phyloP scores from a whole-genome alignment of 2,888 invertebrate genomes.

The Drosophila seclusa region DNA sequence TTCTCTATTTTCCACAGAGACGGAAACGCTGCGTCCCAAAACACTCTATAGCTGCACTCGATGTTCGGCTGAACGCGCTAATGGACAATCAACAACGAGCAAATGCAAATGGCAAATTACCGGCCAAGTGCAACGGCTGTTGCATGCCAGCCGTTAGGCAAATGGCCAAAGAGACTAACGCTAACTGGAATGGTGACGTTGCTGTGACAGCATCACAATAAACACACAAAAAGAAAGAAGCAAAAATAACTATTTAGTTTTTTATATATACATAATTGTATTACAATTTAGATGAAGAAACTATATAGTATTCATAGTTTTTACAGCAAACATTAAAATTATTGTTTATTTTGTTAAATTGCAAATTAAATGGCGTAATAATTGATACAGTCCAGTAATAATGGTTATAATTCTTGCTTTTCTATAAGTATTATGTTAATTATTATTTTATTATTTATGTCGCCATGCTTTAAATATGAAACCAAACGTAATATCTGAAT shows the following conservation, averaged over 20 bases:
- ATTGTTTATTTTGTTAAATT: neutral
- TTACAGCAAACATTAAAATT: neutral
- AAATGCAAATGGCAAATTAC: constrained; percentile 64
- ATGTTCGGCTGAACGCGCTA: constrained; percentile 55
- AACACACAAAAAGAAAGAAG: neutral
- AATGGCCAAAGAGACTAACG: constrained; percentile 14
- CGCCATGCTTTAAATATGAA: neutral
- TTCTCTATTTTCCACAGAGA: constrained; percentile 6
- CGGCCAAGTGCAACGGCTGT: constrained; percentile 49
- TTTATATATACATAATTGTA: neutral
- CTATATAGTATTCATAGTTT: neutral
- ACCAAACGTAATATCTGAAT: neutral
- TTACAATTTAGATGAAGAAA: neutral
- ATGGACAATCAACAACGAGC: constrained; percentile 68
- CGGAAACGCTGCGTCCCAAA: constrained; percentile 17
- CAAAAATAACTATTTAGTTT: neutral
- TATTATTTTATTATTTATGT: too few relatives aligned
- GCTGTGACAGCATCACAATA: constrained; percentile 6
- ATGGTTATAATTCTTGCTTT: neutral
- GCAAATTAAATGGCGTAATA: neutral
- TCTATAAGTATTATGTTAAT: neutral
- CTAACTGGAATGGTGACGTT: neutral
- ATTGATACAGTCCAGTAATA: neutral
- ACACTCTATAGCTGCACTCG: constrained; percentile 43
- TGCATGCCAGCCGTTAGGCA: constrained; percentile 47